phyloP scores from a whole-genome alignment of 2,888 invertebrate genomes.

The Synanthedon myopaeformis region DNA sequence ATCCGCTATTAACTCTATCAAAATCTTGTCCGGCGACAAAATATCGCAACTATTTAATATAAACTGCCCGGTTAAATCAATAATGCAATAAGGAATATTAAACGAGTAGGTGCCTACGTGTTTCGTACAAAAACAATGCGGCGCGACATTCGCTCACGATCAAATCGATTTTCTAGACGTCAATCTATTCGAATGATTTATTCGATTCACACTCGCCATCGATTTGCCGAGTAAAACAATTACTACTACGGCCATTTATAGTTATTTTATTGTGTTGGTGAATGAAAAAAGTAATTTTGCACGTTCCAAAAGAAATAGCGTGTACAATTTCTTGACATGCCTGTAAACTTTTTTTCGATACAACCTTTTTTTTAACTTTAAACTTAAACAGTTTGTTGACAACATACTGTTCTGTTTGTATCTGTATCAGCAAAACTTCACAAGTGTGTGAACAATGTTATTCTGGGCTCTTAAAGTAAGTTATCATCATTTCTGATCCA shows the following conservation, averaged over 20 bases:
- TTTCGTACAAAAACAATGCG: constrained; percentile 1
- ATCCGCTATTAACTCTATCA: neutral
- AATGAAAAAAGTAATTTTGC: neutral
- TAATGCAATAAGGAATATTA: neutral
- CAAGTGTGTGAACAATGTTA: no score
- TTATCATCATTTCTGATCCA: no score
- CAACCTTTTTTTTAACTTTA: no score
- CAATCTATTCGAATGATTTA: constrained; percentile 49
- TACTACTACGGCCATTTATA: constrained; percentile 1
- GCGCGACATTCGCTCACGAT: constrained; percentile 29
- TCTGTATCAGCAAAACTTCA: no score
- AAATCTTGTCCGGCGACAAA: neutral
- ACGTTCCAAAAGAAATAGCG: neutral
- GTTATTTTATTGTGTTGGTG: neutral
- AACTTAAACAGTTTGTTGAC: no score
- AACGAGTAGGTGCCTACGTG: neutral
- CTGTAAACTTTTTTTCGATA: no score
- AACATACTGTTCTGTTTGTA: no score
- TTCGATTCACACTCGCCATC: constrained; percentile 41
- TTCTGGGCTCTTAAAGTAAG: no score
- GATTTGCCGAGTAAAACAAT: constrained; percentile 14
- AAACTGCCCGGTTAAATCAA: neutral
- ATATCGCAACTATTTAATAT: neutral
- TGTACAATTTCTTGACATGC: neutral
- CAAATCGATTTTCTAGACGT: constrained; percentile 57